Percentiles rank a stretch among this genome's conserved stretches.
These are phyloP conservation scores for Tragelaphus imberbis DNA, from an alignment of 2,113 vertebrate genomes.

Conservation along the genomic window DNA sequence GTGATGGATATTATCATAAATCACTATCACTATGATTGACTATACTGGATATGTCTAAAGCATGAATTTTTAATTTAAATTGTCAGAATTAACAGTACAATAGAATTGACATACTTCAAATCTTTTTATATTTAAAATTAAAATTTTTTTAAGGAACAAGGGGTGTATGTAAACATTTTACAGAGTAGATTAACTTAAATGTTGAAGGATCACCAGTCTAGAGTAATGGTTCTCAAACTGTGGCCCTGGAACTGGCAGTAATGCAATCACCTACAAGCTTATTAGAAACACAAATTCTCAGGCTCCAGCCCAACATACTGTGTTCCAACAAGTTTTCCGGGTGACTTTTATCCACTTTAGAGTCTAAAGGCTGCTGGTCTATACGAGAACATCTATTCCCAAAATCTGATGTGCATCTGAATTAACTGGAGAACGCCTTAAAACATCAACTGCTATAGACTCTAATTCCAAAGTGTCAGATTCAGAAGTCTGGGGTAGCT, in stretches of 20 bases:
- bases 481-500: neutral
- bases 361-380: neutral
- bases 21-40: neutral
- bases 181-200: neutral
- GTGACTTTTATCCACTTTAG: neutral
- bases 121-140: neutral
- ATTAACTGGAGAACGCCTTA: neutral
- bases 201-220: neutral
- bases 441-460: neutral
- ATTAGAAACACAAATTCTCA: neutral
- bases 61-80: conserved; percentile 1
- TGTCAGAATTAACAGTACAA: neutral
- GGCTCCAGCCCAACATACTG: neutral
- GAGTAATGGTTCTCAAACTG: neutral
- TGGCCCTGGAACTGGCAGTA: neutral
- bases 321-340: neutral
- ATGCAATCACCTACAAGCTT: neutral
- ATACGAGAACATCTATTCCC: neutral
- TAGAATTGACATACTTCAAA: neutral
- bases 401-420: neutral
- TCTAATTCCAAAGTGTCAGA: neutral
- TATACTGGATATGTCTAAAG: neutral
- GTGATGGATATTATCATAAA: neutral
- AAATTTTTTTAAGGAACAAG: neutral
- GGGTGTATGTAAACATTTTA: neutral